Conservation (phyloP, 1,140 invertebrate genomes). For the Ostrea denselamellosa region DNA sequence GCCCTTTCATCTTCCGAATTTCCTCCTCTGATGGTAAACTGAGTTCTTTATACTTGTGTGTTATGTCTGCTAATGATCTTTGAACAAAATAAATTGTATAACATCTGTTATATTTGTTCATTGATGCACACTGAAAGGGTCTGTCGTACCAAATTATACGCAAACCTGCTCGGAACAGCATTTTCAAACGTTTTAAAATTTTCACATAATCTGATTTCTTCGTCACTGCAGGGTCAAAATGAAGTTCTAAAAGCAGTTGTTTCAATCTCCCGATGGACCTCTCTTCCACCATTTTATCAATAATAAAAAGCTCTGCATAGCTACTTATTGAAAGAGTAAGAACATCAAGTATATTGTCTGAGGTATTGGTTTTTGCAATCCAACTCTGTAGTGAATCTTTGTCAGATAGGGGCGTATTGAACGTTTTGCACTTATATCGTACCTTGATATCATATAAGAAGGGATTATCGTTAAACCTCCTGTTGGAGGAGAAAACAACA, state of each 20-base stretch:
- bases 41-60: not conserved
- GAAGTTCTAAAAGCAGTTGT: not conserved
- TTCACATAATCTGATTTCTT: not conserved
- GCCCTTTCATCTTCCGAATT: not conserved
- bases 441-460: not conserved
- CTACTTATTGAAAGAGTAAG: conserved; percentile 1
- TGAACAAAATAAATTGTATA: conserved; percentile 3
- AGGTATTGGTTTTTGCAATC: not conserved
- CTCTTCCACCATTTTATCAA: conserved; percentile 28
- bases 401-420: not conserved
- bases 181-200: conserved; percentile 3
- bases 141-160: conserved; percentile 24
- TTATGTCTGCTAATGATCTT: not conserved
- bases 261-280: conserved; percentile 1
- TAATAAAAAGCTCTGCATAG: not conserved
- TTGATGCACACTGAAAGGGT: not conserved
- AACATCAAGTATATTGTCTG: not conserved
- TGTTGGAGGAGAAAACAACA: conserved; percentile 18
- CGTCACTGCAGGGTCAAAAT: not conserved
- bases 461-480: not conserved
- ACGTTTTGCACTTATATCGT: not conserved
- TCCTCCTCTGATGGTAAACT: conserved; percentile 10
- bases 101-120: conserved; percentile 7
- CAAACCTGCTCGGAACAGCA: conserved; percentile 3
- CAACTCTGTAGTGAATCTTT: not conserved